Percentiles rank a stretch among this genome's conserved stretches.
These are phyloP conservation scores for Apis cerana DNA, from an alignment of 1,140 invertebrate species.

Conservation along the genomic window DNA sequence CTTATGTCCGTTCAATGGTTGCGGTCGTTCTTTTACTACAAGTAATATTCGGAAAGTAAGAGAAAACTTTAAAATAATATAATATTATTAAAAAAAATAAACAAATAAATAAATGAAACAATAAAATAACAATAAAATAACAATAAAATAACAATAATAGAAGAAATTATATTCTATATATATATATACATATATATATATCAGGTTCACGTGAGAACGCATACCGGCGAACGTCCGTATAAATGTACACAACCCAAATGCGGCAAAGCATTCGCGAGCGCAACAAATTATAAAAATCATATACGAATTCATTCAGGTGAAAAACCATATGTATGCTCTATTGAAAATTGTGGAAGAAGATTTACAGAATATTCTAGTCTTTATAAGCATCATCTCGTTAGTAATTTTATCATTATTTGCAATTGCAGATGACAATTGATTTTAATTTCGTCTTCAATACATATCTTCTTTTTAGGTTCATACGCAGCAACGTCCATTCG, in stretches of 20 bases:
- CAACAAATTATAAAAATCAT: slow-evolving; percentile 88
- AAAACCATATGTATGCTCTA: slow-evolving; percentile 83
- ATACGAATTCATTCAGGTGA: slow-evolving; percentile 84
- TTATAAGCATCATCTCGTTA: slow-evolving; percentile 87
- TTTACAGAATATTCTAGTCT: slow-evolving; percentile 90
- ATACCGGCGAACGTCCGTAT: slow-evolving; percentile 86
- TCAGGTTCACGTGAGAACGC: slow-evolving; percentile 81
- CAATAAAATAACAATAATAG: neutral
- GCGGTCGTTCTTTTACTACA: slow-evolving; percentile 87
- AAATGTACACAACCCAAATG: slow-evolving; percentile 83
- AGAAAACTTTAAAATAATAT: neutral
- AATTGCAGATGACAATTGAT: neutral
- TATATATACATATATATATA: neutral
- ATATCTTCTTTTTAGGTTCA: slow-evolving; percentile 78
- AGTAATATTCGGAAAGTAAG: slow-evolving; percentile 87
- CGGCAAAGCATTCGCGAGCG: slow-evolving; percentile 84
- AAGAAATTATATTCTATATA: neutral
- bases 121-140: neutral
- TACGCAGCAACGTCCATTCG: slow-evolving; percentile 84
- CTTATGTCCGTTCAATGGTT: slow-evolving; percentile 84
- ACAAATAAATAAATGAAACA: neutral
- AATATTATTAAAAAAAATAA: neutral
- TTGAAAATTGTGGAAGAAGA: slow-evolving; percentile 85
- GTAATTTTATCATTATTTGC: neutral
- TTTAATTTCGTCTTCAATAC: neutral